Conservation (phyloP, 2,888 invertebrate genomes). For the Scaeva pyrastri region DNA sequence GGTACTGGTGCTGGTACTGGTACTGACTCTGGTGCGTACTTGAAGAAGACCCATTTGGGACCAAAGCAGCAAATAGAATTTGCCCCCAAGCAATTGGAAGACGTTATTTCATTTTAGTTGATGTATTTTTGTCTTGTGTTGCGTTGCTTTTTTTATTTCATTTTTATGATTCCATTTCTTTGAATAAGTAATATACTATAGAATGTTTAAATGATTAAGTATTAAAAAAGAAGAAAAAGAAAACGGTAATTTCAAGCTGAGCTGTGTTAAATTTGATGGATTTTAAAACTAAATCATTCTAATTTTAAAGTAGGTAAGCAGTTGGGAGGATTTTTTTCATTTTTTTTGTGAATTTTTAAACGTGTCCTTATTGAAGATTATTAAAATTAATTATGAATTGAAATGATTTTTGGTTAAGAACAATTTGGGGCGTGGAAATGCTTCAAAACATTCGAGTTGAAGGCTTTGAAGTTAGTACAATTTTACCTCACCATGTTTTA, state of each 20-base stretch:
- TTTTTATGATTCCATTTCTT: conserved; percentile 12
- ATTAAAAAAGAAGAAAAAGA: neutral
- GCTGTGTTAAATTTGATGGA: conserved; percentile 27
- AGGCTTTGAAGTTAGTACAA: too few species aligned
- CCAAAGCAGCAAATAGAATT: conserved; percentile 63
- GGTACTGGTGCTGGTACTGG: too few species aligned
- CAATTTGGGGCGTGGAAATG: too few species aligned
- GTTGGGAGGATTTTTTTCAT: neutral
- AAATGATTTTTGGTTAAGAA: too few species aligned
- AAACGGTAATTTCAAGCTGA: neutral
- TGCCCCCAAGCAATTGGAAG: conserved; percentile 57
- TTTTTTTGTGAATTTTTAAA: neutral
- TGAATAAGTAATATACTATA: conserved; percentile 32
- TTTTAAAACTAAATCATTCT: conserved; percentile 22
- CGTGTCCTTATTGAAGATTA: neutral
- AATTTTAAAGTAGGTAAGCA: neutral
- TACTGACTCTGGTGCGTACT: neutral
- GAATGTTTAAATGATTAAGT: conserved; percentile 25
- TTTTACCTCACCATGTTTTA: too few species aligned
- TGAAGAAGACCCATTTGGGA: conserved; percentile 33
- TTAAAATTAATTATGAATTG: too few species aligned
- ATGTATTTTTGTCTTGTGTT: conserved; percentile 37
- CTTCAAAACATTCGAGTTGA: too few species aligned
- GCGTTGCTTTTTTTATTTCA: conserved; percentile 13
- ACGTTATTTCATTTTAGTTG: conserved; percentile 66